Evolutionary conservation across 1,140 invertebrate genomes (phyloP), one percentile per base, ranked within the genome.

Genomic region (Anastrepha obliqua): DNA sequence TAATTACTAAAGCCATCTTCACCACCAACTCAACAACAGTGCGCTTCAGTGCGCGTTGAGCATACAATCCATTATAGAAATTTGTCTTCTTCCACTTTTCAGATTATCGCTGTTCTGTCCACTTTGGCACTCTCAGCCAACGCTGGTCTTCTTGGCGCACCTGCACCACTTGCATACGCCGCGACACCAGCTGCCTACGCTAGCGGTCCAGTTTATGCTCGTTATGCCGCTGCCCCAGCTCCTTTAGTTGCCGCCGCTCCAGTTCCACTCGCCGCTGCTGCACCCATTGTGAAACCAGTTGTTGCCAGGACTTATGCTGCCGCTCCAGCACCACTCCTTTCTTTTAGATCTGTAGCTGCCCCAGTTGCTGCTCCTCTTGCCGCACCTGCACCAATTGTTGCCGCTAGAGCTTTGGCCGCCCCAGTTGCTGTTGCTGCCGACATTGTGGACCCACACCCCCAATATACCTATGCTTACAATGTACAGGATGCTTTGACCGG

Each of bases 401-500:
- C 87, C 65, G 87, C 89, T 65, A 88, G 65, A 29, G 87, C 88
- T 20, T 86, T 88, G 39, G 89, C 90, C 0, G 89, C 91, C 70
- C 90, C 90, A 9, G 87, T 91, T 74, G 91, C 90, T 47, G 86
- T 92, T 59, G 87, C 89, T 78, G 87, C 90, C 11, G 93, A 93
- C 88, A 86, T 93, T 86, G 92, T 93, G 90, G 95, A 95, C 90
- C 94, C 94, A 9, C 92, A 94, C 88, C 94, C 95, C 8, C 94
- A 95, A 90, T 95, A 95, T 93, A 93, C 90, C 89, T 95, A 93
- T 89, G 93, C 94, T 51, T 95, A 95, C 90, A 93, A 94, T 89
- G 94, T 95, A 29, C 93, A 94, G 88, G 95, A 95, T 87, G 90
- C 92, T 29, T 89, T 94, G 89, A 95, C 94, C 90, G 94, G 95